Conservation (phyloP, 2,888 invertebrate genomes). For the Notodonta ziczac region DNA sequence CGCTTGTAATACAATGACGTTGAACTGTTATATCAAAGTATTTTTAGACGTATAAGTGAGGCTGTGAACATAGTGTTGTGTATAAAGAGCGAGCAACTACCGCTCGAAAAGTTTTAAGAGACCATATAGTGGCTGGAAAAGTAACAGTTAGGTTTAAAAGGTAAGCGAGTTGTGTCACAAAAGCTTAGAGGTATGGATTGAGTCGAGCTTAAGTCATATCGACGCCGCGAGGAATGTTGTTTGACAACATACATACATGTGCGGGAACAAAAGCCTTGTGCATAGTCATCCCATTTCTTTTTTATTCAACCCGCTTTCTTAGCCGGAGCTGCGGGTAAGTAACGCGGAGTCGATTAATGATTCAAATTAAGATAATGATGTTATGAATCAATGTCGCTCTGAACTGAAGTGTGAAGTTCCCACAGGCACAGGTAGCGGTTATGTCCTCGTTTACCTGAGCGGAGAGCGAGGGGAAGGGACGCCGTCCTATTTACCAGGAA, state of each 20-base stretch:
- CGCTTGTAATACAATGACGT: constrained; percentile 70
- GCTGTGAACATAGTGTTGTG: constrained; percentile 70
- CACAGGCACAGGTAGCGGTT: constrained; percentile 74
- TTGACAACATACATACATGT: constrained; percentile 82
- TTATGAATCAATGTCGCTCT: constrained; percentile 52
- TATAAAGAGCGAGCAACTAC: constrained; percentile 53
- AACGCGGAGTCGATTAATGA: constrained; percentile 33
- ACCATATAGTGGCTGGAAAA: constrained; percentile 63
- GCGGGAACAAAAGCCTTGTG: constrained; percentile 83
- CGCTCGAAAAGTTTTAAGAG: constrained; percentile 56
- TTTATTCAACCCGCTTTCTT: constrained; percentile 71
- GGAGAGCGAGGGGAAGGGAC: constrained; percentile 64
- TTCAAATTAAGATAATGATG: constrained; percentile 36
- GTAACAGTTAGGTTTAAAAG: constrained; percentile 81
- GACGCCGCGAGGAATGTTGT: constrained; percentile 81
- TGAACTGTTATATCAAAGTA: constrained; percentile 54
- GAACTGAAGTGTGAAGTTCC: constrained; percentile 52
- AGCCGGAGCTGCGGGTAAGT: constrained; percentile 44
- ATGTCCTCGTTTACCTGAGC: constrained; percentile 73
- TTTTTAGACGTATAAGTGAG: constrained; percentile 56
- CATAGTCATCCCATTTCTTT: constrained; percentile 76
- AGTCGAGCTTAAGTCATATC: constrained; percentile 79
- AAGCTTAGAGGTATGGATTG: constrained; percentile 74
- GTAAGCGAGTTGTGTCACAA: constrained; percentile 79
- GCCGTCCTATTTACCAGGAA: constrained; percentile 66